Conservation (phyloP, 2,797 vertebrate genomes). For the Pangasius djambal region DNA sequence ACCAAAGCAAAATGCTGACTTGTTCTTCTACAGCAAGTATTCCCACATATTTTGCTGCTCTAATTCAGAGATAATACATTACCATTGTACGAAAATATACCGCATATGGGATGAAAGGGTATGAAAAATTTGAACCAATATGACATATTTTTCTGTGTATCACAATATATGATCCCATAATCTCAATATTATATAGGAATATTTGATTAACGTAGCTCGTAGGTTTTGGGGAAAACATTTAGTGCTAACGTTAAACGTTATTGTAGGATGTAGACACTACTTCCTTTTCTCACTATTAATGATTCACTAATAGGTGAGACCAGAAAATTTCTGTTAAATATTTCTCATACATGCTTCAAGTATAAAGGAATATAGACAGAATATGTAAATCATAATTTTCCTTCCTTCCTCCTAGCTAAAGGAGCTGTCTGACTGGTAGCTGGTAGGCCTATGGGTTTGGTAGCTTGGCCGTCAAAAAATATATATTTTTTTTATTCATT, state of each 20-base stretch:
- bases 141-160: not conserved
- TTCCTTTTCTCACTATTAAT: not conserved
- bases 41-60: slow-evolving; percentile 42
- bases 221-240: not conserved
- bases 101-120: not conserved
- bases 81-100: not conserved
- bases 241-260: not conserved
- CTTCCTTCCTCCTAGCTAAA: not conserved
- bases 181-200: not conserved
- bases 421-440: not conserved
- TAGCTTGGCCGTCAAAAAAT: not conserved
- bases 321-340: not conserved
- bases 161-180: not conserved
- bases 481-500: not conserved
- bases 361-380: not conserved
- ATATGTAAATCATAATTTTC: not conserved
- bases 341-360: not conserved
- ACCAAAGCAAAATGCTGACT: slow-evolving; percentile 21
- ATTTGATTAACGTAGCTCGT: not conserved
- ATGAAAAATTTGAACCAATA: not conserved
- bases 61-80: slow-evolving; percentile 61
- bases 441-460: not conserved
- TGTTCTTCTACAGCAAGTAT: slow-evolving; percentile 63
- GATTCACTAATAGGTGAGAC: not conserved
- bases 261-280: not conserved